Evolutionary conservation across 2,113 vertebrate genomes (phyloP), one percentile per base, ranked within the genome.

Genomic region (Semnornis frantzii): DNA sequence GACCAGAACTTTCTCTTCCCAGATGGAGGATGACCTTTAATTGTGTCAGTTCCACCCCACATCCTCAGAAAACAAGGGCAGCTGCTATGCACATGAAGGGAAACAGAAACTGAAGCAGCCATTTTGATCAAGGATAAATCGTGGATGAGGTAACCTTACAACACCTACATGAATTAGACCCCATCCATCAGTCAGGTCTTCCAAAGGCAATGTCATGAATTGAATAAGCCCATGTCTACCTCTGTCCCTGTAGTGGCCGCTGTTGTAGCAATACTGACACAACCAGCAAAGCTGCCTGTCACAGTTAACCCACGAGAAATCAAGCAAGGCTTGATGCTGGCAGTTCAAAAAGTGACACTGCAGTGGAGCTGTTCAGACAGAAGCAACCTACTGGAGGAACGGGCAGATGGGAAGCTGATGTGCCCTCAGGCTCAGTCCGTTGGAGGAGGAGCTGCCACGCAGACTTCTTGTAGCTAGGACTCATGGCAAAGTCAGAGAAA

Each of bases 21-120:
- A 96, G 89, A 94, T 96, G 95, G 94, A 94, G 59, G 25, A 87
- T 96, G 95, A 96, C 92, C 92, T 96, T 96, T 95, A 94, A 94
- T 96, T 93, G 86, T 96, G 91, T 94, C 89, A 82, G 92, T 96
- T 96, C 95, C 94, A 95, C 94, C 95, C 91, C 92, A 95, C 81
- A 96, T 96, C 95, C 95, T 94, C 59, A 73, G 50, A 93, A 94
- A 92, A 95, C 77, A 92, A 73, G 81, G 86, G 42, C 96, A 96
- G 94, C 95, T 96, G 95, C 84, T 94, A 93, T 89, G 84, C 95
- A 96, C 63, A 87, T 96, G 96, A 96, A 93, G 84, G 77, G 59
- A 96, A 93, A 77, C 66, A 84, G 70, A 27, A 30, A 27, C 50
- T 89, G 76, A 71, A 90, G 69, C 76, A 88, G 79, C 90, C 63